A percentile compares a stretch with the other conserved stretches of the same genome.
These are phyloP conservation scores for Platorchestia sp. DNA, from an alignment of 1,140 invertebrate species.

Conservation along the genomic window DNA sequence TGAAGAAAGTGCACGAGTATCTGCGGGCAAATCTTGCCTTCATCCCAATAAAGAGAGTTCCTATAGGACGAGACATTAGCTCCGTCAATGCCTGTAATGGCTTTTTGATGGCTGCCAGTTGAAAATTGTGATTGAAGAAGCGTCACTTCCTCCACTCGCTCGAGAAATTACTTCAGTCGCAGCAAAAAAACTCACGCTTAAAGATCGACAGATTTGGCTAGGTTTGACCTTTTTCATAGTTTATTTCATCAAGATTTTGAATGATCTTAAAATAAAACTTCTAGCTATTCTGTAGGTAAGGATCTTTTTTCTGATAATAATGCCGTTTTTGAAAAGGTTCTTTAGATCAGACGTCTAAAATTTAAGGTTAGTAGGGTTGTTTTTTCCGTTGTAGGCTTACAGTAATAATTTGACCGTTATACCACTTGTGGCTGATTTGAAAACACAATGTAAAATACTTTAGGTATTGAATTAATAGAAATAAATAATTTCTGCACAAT, in stretches of 20 bases:
- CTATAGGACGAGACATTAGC: constrained; percentile 53
- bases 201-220: not conserved
- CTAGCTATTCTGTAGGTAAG: not conserved
- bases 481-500: no score
- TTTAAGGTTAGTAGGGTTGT: no score
- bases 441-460: no score
- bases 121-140: constrained; percentile 55
- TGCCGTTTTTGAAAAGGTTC: not conserved
- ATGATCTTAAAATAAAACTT: not conserved
- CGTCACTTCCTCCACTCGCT: not conserved
- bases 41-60: constrained; percentile 51
- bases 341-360: no score
- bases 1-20: constrained; percentile 47
- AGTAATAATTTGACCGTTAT: no score
- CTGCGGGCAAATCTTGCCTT: constrained; percentile 37
- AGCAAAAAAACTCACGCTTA: not conserved
- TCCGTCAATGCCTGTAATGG: constrained; percentile 46
- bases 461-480: no score
- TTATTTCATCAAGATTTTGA: not conserved
- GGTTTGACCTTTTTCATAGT: not conserved
- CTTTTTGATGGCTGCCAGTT: constrained; percentile 47
- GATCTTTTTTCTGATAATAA: not conserved
- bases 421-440: no score
- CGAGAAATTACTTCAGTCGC: constrained; percentile 31
- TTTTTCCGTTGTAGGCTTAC: no score